Evolutionary conservation across 2,113 vertebrate species (phyloP).

Genomic region (Pyrgilauda ruficollis): DNA sequence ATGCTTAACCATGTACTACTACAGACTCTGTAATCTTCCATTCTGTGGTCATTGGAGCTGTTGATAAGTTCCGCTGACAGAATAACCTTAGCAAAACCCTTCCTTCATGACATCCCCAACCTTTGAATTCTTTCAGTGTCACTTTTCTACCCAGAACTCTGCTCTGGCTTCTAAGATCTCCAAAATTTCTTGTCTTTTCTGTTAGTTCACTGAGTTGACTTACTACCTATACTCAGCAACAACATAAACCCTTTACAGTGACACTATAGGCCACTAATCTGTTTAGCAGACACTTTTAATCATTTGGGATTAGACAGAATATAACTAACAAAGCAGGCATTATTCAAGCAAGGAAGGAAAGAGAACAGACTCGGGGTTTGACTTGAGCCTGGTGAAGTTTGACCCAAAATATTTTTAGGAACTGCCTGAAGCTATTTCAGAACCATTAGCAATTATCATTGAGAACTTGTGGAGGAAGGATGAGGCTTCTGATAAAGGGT

Average conservation of each 20-base stretch:
- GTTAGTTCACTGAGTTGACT: background rate
- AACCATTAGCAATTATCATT: background rate
- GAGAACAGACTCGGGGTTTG: background rate
- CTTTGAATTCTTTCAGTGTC: background rate
- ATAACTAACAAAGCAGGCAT: background rate
- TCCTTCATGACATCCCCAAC: background rate
- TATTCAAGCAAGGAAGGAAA: background rate
- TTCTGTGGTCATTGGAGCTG: background rate
- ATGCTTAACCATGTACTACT: background rate
- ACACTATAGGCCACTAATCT: background rate
- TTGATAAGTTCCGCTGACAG: background rate
- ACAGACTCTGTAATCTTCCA: background rate
- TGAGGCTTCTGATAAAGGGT: background rate
- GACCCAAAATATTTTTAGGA: background rate
- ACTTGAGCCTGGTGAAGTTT: background rate
- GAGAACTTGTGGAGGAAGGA: background rate
- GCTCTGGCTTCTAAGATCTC: background rate
- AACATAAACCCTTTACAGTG: background rate
- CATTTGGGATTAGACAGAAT: background rate
- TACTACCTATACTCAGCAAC: background rate
- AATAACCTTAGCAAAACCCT: background rate
- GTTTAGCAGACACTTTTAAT: slow-evolving; percentile 9
- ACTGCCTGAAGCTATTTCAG: background rate
- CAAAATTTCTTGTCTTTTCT: background rate
- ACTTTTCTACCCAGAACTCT: background rate